Conservation (phyloP, 2,113 vertebrate species). For the Malurus cyaneus region DNA sequence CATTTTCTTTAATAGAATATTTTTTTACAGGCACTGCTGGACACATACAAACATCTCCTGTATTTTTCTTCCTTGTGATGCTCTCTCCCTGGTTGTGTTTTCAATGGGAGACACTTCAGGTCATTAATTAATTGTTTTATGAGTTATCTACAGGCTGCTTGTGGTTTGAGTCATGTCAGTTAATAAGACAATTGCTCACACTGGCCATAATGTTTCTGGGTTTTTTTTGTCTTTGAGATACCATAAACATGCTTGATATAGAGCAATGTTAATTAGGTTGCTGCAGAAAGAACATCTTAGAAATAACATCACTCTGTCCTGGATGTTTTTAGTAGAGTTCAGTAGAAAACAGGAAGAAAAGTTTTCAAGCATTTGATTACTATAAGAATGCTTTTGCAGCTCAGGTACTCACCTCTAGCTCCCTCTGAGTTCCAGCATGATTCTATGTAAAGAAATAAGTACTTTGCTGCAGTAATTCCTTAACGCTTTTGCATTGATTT, state of each 20-base stretch:
- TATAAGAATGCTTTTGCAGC: not conserved
- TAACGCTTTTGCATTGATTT: not conserved
- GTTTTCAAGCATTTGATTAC: not conserved
- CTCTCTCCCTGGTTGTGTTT: not conserved
- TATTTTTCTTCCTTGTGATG: not conserved
- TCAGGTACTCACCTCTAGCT: not conserved
- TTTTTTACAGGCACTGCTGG: not conserved
- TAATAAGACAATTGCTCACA: not conserved
- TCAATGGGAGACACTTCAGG: not conserved
- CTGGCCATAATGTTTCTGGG: not conserved
- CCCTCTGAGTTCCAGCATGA: not conserved
- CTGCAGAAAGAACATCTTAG: not conserved
- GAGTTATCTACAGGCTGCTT: not conserved
- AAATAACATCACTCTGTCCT: not conserved
- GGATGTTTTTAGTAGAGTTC: not conserved
- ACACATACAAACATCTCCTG: not conserved
- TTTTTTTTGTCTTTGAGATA: not conserved
- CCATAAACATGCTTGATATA: not conserved
- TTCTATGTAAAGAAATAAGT: not conserved
- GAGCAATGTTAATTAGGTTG: not conserved
- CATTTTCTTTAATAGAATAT: constrained; percentile 9
- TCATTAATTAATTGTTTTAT: not conserved
- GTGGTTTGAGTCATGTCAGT: not conserved
- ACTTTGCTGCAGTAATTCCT: not conserved
- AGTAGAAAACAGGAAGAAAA: not conserved